These are phyloP conservation scores for Dendrolimus houi DNA, from an alignment of 2,888 invertebrate species.

Conservation along the genomic window DNA sequence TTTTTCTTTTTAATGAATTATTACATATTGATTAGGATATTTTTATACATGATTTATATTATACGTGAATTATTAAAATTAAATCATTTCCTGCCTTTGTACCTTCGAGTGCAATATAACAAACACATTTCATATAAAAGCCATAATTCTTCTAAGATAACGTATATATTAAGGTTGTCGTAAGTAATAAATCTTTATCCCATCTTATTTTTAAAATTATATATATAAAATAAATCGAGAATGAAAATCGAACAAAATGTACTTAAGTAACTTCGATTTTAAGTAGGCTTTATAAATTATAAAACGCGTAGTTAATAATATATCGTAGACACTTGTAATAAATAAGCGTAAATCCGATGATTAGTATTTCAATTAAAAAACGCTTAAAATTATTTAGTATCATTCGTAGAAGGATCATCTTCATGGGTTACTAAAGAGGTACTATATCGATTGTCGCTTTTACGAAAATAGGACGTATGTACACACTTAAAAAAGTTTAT, in stretches of 20 bases:
- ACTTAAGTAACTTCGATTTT: constrained; percentile 71
- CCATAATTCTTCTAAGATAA: constrained; percentile 44
- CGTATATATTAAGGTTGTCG: constrained; percentile 63
- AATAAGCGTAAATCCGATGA: constrained; percentile 57
- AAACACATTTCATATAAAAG: constrained; percentile 29
- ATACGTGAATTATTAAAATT: not conserved
- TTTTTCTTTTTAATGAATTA: too few relatives aligned
- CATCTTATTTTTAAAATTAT: constrained; percentile 46
- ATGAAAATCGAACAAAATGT: constrained; percentile 70
- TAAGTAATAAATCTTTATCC: constrained; percentile 59
- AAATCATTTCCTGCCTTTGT: constrained; percentile 18
- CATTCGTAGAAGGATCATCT: constrained; percentile 30
- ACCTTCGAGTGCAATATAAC: constrained; percentile 42
- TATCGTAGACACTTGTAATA: constrained; percentile 63
- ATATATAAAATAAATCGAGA: constrained; percentile 34
- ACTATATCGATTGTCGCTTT: constrained; percentile 2
- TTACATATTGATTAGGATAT: too few relatives aligned
- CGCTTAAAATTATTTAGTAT: constrained; percentile 64
- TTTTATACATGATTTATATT: not conserved
- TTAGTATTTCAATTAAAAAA: constrained; percentile 62
- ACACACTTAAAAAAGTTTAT: constrained; percentile 26
- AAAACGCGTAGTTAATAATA: constrained; percentile 63
- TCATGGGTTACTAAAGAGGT: not conserved
- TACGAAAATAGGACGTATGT: constrained; percentile 27
- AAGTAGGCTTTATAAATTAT: constrained; percentile 76